Evolutionary conservation across 2,888 invertebrate species (phyloP).

Genomic region (Resseliella maxima): DNA sequence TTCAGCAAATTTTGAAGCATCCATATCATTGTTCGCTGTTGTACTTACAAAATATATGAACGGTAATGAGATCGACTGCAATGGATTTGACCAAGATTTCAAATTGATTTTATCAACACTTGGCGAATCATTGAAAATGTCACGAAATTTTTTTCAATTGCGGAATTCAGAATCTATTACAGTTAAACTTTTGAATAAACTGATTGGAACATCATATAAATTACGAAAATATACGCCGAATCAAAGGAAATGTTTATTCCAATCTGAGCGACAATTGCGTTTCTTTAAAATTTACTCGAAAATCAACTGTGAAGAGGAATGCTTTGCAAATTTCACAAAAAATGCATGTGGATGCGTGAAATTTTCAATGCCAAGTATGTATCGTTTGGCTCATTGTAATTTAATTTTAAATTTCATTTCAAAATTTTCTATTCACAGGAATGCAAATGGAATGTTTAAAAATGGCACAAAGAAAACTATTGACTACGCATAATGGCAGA

Average conservation of each 20-base stretch:
- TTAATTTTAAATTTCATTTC: background rate
- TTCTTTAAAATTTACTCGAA: conserved; percentile 77
- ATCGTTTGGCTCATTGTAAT: background rate
- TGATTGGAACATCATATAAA: conserved; percentile 79
- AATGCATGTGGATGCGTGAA: conserved; percentile 75
- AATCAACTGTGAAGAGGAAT: conserved; percentile 79
- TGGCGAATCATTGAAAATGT: conserved; percentile 73
- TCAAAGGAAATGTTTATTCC: conserved; percentile 73
- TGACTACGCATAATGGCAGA: background rate
- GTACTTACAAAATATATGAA: too few species aligned
- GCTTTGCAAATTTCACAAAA: conserved; percentile 75
- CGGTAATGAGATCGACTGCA: conserved; percentile 73
- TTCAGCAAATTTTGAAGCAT: background rate
- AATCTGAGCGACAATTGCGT: conserved; percentile 71
- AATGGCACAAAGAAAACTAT: background rate
- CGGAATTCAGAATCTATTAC: conserved; percentile 78
- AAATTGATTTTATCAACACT: conserved; percentile 75
- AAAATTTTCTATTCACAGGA: background rate
- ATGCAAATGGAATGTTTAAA: background rate
- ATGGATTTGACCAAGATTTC: conserved; percentile 77
- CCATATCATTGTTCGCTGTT: too few species aligned
- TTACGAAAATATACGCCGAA: conserved; percentile 63
- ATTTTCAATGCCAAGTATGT: conserved; percentile 74
- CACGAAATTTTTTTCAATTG: conserved; percentile 77
- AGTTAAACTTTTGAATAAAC: conserved; percentile 78